phyloP scores from a whole-genome alignment of 2,113 vertebrate genomes.

The Rhinopomastus cyanomelas region DNA sequence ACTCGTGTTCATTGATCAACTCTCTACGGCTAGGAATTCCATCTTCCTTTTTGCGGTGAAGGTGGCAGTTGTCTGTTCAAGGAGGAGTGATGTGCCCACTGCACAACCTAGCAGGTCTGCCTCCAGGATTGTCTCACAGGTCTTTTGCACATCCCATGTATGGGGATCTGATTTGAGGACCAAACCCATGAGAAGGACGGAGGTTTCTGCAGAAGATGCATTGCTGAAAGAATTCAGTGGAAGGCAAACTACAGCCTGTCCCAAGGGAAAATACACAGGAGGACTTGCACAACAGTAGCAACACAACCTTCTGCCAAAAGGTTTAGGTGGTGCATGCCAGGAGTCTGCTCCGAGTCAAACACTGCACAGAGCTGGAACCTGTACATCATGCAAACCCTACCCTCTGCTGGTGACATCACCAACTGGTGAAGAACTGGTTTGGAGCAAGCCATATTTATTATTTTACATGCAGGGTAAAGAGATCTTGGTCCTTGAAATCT shows the following conservation, averaged over 20 bases:
- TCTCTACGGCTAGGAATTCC: neutral
- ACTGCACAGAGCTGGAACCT: neutral
- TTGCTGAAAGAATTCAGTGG: neutral
- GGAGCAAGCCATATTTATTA: neutral
- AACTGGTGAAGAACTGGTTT: neutral
- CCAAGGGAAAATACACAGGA: neutral
- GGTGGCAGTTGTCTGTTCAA: neutral
- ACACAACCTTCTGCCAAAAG: neutral
- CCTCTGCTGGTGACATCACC: neutral
- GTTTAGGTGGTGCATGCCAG: neutral
- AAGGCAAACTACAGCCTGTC: neutral
- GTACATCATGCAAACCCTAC: neutral
- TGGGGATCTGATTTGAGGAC: neutral
- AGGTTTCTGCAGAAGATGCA: neutral
- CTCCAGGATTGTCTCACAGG: neutral
- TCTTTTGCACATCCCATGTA: neutral
- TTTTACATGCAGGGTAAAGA: neutral
- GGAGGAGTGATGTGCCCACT: neutral
- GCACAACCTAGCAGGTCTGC: fast-evolving
- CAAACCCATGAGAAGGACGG: neutral
- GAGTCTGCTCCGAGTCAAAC: neutral
- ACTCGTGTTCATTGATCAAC: neutral
- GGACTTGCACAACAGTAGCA: neutral
- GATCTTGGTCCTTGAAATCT: neutral
- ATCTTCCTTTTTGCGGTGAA: neutral